Evolutionary conservation across 1,140 invertebrate genomes (phyloP), one percentile per base, ranked within the genome.

Genomic region (Coboldia fuscipes): DNA sequence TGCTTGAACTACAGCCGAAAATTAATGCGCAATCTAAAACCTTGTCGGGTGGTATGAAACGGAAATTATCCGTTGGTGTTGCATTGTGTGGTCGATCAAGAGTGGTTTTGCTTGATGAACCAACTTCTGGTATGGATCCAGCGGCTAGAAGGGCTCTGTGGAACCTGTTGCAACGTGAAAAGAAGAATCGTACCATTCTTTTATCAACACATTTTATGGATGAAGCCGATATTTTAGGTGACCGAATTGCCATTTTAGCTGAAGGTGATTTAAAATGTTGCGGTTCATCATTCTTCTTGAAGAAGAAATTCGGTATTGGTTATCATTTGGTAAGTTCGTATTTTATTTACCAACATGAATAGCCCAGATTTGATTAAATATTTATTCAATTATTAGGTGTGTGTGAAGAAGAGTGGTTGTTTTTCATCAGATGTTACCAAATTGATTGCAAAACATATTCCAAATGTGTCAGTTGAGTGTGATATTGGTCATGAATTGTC

Each of bases 161-260:
- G 88, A 76, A 92, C 46, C 51, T 85, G 27, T 55, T 85, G n/a
- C 46, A 65, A 40, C 47, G 42, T 26, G 61, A 65, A 39, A 59
- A 60, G 39, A 47, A 48, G 36, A 47, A 47, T 1, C 49, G 62
- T 30, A 89, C 85, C 7, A 76, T 93, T 39, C 51, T 94, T 3
- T 63, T 94, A 26, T 84, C 82, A 10, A 94, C 88, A 4, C 88
- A 94, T 58, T 89, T 84, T 58, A 92, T 94, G 85, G 88, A 93
- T 55, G 89, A 94, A 60, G 88, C 88, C 29, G 88, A 96, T 59
- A 66, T 82, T 33, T 62, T 94, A 2, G 86, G 85, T 0, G 85
- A 92, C 54, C 60, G 84, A 46, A 82, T 90, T 40, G 82, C 82
- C 3, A 85, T 89, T 31, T 74, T 92, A 62, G 69, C 78, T 37